Evolutionary conservation across 1,140 invertebrate genomes (phyloP).

Genomic region (Ips typographus): DNA sequence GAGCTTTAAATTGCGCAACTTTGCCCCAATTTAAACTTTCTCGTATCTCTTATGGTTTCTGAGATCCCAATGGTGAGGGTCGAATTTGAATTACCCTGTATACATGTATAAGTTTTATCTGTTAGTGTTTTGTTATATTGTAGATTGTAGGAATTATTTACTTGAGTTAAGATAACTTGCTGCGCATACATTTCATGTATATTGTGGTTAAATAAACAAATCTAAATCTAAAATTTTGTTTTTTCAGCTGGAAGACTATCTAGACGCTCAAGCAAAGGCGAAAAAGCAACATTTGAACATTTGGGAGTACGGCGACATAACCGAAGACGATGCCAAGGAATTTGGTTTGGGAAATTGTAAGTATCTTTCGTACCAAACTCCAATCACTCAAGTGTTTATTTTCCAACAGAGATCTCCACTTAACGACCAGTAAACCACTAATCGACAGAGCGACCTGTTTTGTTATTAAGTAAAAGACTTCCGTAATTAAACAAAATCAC

Average conservation of each 20-base stretch:
- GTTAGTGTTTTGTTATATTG: too few species aligned
- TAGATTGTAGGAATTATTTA: too few species aligned
- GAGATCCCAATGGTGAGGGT: too few species aligned
- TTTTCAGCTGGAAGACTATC: constrained; percentile 74
- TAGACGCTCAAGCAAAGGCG: constrained; percentile 80
- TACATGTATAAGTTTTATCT: too few species aligned
- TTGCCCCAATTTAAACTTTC: too few species aligned
- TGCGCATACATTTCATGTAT: too few species aligned
- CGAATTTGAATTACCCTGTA: too few species aligned
- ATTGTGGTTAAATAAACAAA: neutral
- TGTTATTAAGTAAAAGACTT: constrained; percentile 6
- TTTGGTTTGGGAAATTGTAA: constrained; percentile 62
- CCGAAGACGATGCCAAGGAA: constrained; percentile 91
- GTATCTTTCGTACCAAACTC: neutral
- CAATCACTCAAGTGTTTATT: constrained; percentile 7
- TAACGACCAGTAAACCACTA: constrained; percentile 15
- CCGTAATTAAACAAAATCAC: too few species aligned
- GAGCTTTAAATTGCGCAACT: too few species aligned
- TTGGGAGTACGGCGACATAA: constrained; percentile 96
- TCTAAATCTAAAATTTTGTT: constrained; percentile 26
- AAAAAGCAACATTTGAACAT: constrained; percentile 82
- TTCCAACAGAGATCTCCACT: neutral
- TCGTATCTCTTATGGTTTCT: too few species aligned
- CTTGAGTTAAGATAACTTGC: too few species aligned
- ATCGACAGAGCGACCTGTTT: constrained; percentile 24